These are phyloP conservation scores for Sarcoramphus papa DNA, from an alignment of 2,797 vertebrate species.

Conservation along the genomic window DNA sequence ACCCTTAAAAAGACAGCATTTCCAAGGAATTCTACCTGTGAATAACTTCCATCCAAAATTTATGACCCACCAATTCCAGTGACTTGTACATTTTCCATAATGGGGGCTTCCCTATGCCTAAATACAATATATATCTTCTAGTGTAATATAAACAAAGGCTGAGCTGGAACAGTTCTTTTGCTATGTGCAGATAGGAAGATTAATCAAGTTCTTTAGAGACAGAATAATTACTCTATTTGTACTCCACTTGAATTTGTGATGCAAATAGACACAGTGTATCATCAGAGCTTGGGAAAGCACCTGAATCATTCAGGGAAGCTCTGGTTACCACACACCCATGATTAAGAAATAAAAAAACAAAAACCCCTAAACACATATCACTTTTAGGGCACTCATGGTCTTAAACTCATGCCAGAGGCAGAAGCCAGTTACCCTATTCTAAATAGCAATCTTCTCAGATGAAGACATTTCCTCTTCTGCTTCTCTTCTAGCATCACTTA, in stretches of 20 bases:
- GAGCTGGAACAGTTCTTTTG: not conserved
- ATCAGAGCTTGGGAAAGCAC: not conserved
- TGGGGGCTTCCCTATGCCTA: not conserved
- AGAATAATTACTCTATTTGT: not conserved
- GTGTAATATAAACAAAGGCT: not conserved
- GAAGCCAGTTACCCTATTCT: not conserved
- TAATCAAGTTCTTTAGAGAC: conserved; percentile 25
- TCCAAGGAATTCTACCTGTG: not conserved
- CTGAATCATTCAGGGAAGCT: not conserved
- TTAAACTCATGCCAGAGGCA: not conserved
- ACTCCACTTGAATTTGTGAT: not conserved
- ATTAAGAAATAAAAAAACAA: not conserved
- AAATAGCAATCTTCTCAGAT: not conserved
- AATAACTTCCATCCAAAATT: not conserved
- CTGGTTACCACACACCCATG: not conserved
- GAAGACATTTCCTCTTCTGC: not conserved
- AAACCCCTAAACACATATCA: not conserved
- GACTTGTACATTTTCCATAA: not conserved
- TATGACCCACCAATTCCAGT: not conserved
- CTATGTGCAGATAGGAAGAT: not conserved
- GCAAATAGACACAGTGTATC: not conserved
- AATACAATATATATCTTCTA: not conserved
- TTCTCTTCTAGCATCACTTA: not conserved
- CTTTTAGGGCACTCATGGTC: not conserved
- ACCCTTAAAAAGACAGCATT: not conserved